Evolutionary conservation across 2,888 invertebrate genomes (phyloP), one percentile per base, ranked within the genome.

Genomic region (Drosophila rellima): DNA sequence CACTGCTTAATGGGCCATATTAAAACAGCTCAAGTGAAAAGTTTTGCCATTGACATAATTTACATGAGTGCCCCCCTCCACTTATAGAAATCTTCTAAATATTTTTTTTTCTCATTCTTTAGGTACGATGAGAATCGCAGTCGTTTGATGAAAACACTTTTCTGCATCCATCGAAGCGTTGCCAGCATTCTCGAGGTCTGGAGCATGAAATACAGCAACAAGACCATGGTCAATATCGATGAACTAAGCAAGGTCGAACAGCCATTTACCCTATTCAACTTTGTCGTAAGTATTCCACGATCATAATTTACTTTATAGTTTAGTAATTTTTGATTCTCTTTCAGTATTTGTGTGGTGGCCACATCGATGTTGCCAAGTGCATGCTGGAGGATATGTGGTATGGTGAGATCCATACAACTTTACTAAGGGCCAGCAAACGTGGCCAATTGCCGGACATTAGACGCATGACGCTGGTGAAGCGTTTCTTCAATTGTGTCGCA

Each of bases 401-500:
- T 51, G 91, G 91, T 0, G 91, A 92, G 63, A 92, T 93, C 20
- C 91, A 92, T 51, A 72, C 82, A 0, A 92, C 92, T 0, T 59
- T 93, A 29, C 50, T 93, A 59, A 92, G 95, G 93, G 96, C 95
- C 0, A 94, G 93, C 61, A 95, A 95, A 88, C 95, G 94, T 88
- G 95, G 94, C 62, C 93, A 94, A 74, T 93, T 97, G 57, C 96
- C 96, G 0, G 95, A 95, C 71, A 94, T 95, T 0, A 93, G 94
- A 50, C 95, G 95, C 75, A 94, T 94, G 17, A 94, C 93, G 13
- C 94, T 95, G 90, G 94, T 96, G 91, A 95, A 94, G 80, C 95
- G 95, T 45, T 98, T 98, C 92, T 98, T 96, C 91, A 96, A 97
- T 91, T 96, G 97, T 82, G 95, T 97, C 1, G 96, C 96, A 0